A percentile compares a stretch with the other conserved stretches of the same genome.
Conservation (phyloP, 2,797 vertebrate species). For the Menidia menidia region DNA sequence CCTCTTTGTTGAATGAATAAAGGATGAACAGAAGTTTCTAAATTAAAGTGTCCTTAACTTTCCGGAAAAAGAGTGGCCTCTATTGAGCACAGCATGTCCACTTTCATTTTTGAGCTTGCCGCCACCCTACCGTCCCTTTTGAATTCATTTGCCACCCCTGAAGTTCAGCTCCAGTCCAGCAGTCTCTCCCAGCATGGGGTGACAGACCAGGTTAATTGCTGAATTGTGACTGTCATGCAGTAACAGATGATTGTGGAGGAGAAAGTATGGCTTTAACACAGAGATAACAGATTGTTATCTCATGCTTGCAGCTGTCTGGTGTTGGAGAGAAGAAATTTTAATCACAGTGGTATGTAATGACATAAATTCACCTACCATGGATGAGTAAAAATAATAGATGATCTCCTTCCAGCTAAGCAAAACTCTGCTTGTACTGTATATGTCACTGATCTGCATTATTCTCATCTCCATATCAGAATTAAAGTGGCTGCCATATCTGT, state of each 20-base stretch:
- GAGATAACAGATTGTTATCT: slow-evolving; percentile 70
- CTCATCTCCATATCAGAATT: slow-evolving; percentile 52
- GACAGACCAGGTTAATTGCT: slow-evolving; percentile 77
- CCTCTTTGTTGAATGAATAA: background rate
- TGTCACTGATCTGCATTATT: slow-evolving; percentile 63
- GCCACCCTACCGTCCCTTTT: slow-evolving; percentile 47
- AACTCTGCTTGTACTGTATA: slow-evolving; percentile 52
- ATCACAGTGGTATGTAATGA: slow-evolving; percentile 71
- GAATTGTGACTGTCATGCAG: slow-evolving; percentile 70
- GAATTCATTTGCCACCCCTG: slow-evolving; percentile 70
- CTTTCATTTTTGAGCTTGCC: slow-evolving; percentile 50
- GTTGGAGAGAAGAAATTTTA: slow-evolving; percentile 58
- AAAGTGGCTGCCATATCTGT: slow-evolving; percentile 41
- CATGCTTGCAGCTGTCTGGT: slow-evolving; percentile 47
- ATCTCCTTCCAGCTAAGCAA: slow-evolving; percentile 58
- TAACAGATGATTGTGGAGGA: slow-evolving; percentile 63
- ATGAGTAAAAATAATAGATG: slow-evolving; percentile 67
- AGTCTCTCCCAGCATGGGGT: slow-evolving; percentile 68
- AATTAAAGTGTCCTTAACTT: slow-evolving; percentile 41
- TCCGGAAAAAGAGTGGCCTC: slow-evolving; percentile 43
- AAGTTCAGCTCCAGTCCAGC: slow-evolving; percentile 75
- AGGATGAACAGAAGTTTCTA: slow-evolving; percentile 24
- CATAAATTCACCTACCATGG: slow-evolving; percentile 69
- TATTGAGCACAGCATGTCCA: slow-evolving; percentile 38
- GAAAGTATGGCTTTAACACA: slow-evolving; percentile 55